Percentiles rank a stretch among this genome's conserved stretches.
Evolutionary conservation across 2,888 invertebrate genomes (phyloP).

Genomic region (Cremastinae sp.): DNA sequence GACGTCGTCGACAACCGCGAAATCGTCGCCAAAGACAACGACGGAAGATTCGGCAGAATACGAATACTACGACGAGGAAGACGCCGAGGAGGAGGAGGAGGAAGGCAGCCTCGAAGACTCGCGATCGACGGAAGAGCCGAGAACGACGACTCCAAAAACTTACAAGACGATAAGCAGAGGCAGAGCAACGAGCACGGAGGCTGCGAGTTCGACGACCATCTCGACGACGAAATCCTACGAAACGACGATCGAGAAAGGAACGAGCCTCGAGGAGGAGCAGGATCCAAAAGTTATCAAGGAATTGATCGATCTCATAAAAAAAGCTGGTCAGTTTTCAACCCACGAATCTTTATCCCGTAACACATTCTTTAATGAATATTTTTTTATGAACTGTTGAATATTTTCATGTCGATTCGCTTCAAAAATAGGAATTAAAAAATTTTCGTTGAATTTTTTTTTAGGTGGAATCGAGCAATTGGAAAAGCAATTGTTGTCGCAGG

Average conservation of each 20-base stretch:
- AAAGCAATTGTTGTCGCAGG: conserved; percentile 86
- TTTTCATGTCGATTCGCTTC: neutral
- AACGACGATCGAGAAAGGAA: conserved; percentile 59
- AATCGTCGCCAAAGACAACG: conserved; percentile 81
- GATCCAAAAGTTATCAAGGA: conserved; percentile 91
- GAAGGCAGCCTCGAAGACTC: conserved; percentile 71
- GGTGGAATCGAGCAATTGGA: conserved; percentile 93
- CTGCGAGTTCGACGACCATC: conserved; percentile 72
- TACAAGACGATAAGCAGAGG: conserved; percentile 77
- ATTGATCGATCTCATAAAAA: conserved; percentile 90
- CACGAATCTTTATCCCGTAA: conserved; percentile 4
- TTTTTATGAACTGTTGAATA: neutral
- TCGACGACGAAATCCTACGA: conserved; percentile 53
- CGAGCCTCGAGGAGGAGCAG: conserved; percentile 82
- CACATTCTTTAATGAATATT: neutral
- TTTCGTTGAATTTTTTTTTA: conserved; percentile 75
- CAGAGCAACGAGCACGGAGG: conserved; percentile 73
- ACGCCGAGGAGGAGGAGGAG: conserved; percentile 82
- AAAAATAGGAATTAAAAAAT: conserved; percentile 25
- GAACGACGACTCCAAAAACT: conserved; percentile 71
- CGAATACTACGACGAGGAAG: conserved; percentile 81
- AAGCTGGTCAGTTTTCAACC: conserved; percentile 85
- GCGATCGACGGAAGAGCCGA: conserved; percentile 78
- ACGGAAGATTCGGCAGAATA: conserved; percentile 78
- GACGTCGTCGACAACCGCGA: conserved; percentile 79